phyloP scores from a whole-genome alignment of 2,113 vertebrate genomes.

The Odocoileus hemionus region DNA sequence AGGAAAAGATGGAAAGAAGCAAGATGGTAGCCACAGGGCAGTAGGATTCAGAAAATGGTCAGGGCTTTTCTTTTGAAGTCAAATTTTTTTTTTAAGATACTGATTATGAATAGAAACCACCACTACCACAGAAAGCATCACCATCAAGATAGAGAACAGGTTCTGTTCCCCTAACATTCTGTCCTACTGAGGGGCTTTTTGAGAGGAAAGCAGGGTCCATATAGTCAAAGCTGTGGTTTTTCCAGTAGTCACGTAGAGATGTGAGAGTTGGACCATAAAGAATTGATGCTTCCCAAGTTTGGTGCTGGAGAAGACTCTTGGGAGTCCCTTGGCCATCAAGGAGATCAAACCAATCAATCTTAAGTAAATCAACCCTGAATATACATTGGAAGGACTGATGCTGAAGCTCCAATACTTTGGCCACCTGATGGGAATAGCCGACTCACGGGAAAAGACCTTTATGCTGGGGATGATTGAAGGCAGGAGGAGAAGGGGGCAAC shows the following conservation, averaged over 20 bases:
- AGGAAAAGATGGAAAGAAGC: not conserved
- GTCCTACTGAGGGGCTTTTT: not conserved
- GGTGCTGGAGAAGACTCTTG: not conserved
- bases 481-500: not conserved
- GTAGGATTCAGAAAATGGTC: not conserved
- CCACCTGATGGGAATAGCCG: not conserved
- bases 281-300: not conserved
- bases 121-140: not conserved
- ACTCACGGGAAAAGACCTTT: not conserved
- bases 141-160: not conserved
- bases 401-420: not conserved
- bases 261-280: not conserved
- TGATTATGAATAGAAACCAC: not conserved
- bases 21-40: accelerated
- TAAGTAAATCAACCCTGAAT: not conserved
- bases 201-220: not conserved
- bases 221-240: not conserved
- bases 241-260: not conserved
- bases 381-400: not conserved
- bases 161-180: not conserved
- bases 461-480: not conserved
- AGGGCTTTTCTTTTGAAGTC: not conserved
- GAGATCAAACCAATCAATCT: not conserved
- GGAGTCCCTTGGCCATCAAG: not conserved
- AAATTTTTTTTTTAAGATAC: not conserved